Evolutionary conservation across 2,113 vertebrate species (phyloP), one percentile per base, ranked within the genome.

Genomic region (Myrmecophaga tridactyla): DNA sequence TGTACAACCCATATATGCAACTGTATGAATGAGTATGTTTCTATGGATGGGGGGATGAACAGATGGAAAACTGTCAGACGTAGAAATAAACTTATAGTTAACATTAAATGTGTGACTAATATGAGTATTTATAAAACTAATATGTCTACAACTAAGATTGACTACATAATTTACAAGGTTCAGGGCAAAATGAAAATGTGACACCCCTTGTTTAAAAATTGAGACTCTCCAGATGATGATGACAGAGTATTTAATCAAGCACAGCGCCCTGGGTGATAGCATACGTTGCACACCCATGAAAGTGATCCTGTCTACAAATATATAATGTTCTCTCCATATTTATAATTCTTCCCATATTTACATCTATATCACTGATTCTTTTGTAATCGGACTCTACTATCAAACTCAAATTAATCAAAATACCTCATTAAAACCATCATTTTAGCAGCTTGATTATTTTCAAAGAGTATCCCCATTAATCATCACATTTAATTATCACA

Each of bases 261-360:
- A 3, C 36, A 58, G 23, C n/a, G 2, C 7, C 25, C 60, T 5
- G 0, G 29, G 41, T 12, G 12, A 5, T 13, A 4, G 1, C 2
- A 23, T 3, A 63, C 29, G 21, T 7, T 62, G 18, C 39, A 4
- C 4, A 53, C 2, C 31, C 36, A 9, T 2, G 12, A 72, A 51
- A 4, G 27, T 63, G 70, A n/a, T 3, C 6, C 20, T 14, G 3
- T 29, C 34, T 56, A 36, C 17, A 36, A 15, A 72, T 8, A 17
- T 11, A 31, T 10, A 51, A 39, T 3, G 18, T 34, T 76, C 56
- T 87, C 62, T 36, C 62, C 56, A 9, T 48, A n/a, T 18, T 34
- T 58, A 17, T 34, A 7, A 31, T n/a, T 69, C 34, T 60, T 73
- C 23, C 11, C 27, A 34, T 34, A 63, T 6, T 58, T 20, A 46